These are phyloP conservation scores for Troglohyphantes excavatus DNA, from an alignment of 2,888 invertebrate species.

Conservation along the genomic window DNA sequence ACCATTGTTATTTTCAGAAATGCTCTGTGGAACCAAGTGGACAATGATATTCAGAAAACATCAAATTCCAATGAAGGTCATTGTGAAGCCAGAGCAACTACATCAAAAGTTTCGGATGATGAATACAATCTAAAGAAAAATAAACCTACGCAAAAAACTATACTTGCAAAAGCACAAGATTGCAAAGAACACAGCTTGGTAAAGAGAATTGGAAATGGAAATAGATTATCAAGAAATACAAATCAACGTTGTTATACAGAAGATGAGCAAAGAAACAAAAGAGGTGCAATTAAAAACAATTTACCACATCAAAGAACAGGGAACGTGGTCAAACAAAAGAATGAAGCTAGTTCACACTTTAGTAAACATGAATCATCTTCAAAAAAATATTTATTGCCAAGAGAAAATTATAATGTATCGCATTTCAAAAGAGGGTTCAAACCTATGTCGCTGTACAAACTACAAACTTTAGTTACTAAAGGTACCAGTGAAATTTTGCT, in stretches of 20 bases:
- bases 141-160: not conserved
- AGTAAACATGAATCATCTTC: not conserved
- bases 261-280: not conserved
- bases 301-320: not conserved
- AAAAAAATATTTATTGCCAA: not conserved
- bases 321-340: not conserved
- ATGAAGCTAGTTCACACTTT: not conserved
- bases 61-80: not conserved
- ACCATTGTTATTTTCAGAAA: conserved; percentile 25
- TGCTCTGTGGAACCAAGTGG: conserved; percentile 62
- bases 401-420: not conserved
- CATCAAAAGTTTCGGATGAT: not conserved
- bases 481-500: conserved; percentile 28
- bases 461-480: conserved; percentile 12
- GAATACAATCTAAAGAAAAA: not conserved
- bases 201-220: not conserved
- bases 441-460: not conserved
- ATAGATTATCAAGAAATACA: not conserved
- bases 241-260: not conserved
- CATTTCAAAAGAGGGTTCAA: conserved; percentile 1
- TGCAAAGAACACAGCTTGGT: not conserved
- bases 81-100: not conserved
- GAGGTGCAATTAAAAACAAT: no score
- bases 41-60: not conserved
- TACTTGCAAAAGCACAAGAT: not conserved